phyloP scores from a whole-genome alignment of 2,113 vertebrate genomes.

The Hydrolagus affinis region DNA sequence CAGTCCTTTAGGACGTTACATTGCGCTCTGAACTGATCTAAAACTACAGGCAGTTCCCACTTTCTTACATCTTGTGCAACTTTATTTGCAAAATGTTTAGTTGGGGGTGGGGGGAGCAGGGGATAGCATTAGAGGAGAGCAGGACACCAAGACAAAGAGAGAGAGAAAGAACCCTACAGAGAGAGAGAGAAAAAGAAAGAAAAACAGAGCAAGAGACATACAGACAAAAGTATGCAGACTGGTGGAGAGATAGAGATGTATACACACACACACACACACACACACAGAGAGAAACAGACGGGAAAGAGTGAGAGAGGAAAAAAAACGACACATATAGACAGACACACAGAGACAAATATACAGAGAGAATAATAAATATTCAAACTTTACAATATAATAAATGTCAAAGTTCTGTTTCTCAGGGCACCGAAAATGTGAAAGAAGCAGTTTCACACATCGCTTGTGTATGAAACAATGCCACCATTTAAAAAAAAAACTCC shows the following conservation, averaged over 20 bases:
- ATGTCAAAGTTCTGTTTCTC: background rate
- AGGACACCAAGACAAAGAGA: too few species aligned
- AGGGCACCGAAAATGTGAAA: background rate
- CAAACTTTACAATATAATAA: slow-evolving; percentile 23
- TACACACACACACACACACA: too few species aligned
- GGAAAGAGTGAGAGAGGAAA: background rate
- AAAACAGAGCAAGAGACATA: background rate
- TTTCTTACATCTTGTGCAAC: too few species aligned
- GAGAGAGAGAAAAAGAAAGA: too few species aligned
- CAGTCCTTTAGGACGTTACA: too few species aligned
- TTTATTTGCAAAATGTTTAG: too few species aligned
- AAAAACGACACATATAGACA: background rate
- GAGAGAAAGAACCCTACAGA: too few species aligned
- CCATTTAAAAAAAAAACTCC: background rate
- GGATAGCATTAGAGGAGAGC: too few species aligned
- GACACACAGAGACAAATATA: background rate
- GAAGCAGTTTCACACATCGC: slow-evolving; percentile 12
- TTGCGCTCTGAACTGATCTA: too few species aligned
- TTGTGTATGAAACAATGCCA: background rate
- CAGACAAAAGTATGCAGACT: background rate
- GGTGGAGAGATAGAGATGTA: too few species aligned
- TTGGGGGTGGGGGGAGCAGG: too few species aligned
- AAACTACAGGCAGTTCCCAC: too few species aligned
- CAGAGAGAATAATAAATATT: slow-evolving; percentile 15
- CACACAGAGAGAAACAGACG: background rate